Base-by-base conservation (phyloP, 2,113 vertebrate species). In the Nyctereutes procyonoides region DNA sequence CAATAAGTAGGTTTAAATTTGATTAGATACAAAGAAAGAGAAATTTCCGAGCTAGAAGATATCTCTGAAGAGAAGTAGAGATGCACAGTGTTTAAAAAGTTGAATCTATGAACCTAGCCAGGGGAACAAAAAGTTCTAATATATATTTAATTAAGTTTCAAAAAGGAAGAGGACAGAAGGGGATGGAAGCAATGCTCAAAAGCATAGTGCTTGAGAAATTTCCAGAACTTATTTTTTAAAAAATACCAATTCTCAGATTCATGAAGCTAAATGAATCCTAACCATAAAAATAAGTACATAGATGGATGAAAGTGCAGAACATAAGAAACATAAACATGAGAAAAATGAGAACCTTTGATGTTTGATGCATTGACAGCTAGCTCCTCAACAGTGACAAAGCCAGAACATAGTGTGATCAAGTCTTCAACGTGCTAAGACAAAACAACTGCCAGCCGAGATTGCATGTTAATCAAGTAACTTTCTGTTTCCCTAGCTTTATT, bases 401-500 rank as follows among this genome's bases (percentile, higher is more conserved):
- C 91, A 90, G 28, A 84, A 91, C 2, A 76, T 13, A 26, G 15
- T 58, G 38, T 80, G 63, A 30, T 35, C 74, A 26, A 28, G 80
- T 58, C 35, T 92, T 86, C 76, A 91, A 6, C 13, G 10, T 88
- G 43, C 85, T 94, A 63, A 84, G 28, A 92, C 69, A 85, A 82
- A 93, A 95, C 62, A 43, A 32, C 60, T 74, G 20, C 60, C 58
- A 58, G 71, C 26, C 10, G 88, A 67, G 76, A 96, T 3, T 58
- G 19, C 58, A 60, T 43, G 28, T 80, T 95, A 94, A 79, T 95
- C 48, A 67, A 65, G 58, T 62, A 74, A 89, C 95, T 97, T 94
- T 82, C 32, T 62, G 43, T 43, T 88, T 71, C 22, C n/a, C n/a
- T 30, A 80, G 35, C 35, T 88, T 88, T 89, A 48, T n/a, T 79